phyloP scores from a whole-genome alignment of 2,113 vertebrate genomes.

The Rynchops niger region DNA sequence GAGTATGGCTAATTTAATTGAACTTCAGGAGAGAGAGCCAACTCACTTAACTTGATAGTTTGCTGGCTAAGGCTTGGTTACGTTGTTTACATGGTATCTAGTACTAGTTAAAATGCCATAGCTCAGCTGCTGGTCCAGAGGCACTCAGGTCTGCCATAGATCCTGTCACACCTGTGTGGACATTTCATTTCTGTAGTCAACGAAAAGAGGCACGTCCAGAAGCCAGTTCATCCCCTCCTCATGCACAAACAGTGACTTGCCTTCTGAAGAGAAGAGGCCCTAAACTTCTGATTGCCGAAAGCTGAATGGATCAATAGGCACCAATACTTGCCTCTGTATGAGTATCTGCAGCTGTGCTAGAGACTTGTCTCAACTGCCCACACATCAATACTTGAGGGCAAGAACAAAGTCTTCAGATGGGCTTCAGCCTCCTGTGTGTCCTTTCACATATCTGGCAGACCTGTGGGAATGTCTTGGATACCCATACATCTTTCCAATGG shows the following conservation, averaged over 20 bases:
- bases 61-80: background rate
- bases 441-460: background rate
- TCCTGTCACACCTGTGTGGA: background rate
- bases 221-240: background rate
- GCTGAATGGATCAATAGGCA: background rate
- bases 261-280: background rate
- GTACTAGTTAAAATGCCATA: background rate
- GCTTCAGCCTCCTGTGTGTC: background rate
- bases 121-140: background rate
- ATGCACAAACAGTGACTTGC: background rate
- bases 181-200: background rate
- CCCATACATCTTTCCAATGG: background rate
- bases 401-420: background rate
- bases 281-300: background rate
- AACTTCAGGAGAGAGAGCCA: background rate
- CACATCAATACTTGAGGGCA: background rate
- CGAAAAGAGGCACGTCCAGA: background rate
- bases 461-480: background rate
- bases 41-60: background rate
- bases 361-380: background rate
- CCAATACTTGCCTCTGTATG: too few relatives aligned
- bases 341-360: background rate
- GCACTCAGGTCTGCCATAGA: background rate
- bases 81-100: accelerated
- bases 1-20: background rate